phyloP scores from a whole-genome alignment of 2,888 invertebrate genomes.

The Euplagia quadripunctaria region DNA sequence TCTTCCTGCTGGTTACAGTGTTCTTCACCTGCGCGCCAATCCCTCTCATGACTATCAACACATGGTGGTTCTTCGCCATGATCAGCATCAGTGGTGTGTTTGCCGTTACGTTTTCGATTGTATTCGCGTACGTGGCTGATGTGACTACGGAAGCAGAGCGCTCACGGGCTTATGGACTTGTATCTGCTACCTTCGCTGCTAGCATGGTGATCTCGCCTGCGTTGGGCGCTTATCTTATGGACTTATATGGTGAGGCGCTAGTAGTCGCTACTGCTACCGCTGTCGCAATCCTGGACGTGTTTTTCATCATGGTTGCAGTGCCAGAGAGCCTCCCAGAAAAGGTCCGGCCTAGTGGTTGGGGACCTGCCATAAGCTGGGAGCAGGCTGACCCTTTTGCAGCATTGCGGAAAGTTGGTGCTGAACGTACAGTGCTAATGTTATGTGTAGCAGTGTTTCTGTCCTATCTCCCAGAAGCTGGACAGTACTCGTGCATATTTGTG shows the following conservation, averaged over 20 bases:
- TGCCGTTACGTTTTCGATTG: constrained; percentile 99
- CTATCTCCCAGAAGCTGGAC: constrained; percentile 99
- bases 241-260: constrained; percentile 93
- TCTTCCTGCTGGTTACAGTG: constrained; percentile 98
- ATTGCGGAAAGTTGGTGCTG: constrained; percentile 96
- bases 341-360: constrained; percentile 92
- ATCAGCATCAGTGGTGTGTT: constrained; percentile 99
- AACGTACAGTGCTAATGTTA: constrained; percentile 98
- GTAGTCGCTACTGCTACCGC: constrained; percentile 98
- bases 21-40: constrained; percentile 99
- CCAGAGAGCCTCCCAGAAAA: constrained; percentile 99
- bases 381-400: constrained; percentile 99
- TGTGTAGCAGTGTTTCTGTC: constrained; percentile 99
- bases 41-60: constrained; percentile 99
- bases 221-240: constrained; percentile 96
- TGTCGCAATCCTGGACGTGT: constrained; percentile 98
- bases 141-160: constrained; percentile 99
- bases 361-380: constrained; percentile 97
- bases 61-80: constrained; percentile 99
- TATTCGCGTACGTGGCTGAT: constrained; percentile 99
- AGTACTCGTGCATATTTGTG: constrained; percentile 99
- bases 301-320: constrained; percentile 99
- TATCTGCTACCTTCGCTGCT: constrained; percentile 99
- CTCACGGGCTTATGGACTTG: constrained; percentile 97
- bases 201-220: constrained; percentile 99